Evolutionary conservation across 2,113 vertebrate species (phyloP), one percentile per base, ranked within the genome.

Genomic region (Lophius piscatorius): DNA sequence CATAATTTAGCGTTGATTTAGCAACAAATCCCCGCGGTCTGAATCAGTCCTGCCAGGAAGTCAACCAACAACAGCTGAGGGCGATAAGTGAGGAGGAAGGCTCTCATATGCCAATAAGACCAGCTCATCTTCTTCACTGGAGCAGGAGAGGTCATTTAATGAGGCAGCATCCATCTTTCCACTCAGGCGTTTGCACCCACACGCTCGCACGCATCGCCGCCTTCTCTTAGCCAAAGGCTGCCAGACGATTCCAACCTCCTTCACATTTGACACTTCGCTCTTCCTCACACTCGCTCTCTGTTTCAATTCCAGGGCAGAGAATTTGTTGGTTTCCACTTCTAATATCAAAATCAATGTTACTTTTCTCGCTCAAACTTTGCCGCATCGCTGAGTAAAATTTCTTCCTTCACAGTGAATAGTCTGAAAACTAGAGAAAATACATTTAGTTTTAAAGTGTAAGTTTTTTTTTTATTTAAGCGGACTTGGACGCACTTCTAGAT

Each of bases 121-220:
- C 2, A 24, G 21, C 44, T 69, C 39, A 58, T 62, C 26, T 22
- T 38, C 44, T 28, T 10, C 22, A 56, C 41, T 35, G 17, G 39
- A 47, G 38, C 74, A 5, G 16, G 38, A 10, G 24, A 63, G 68
- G 80, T 74, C 68, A 70, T 28, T 48, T 42, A 67, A 69, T 63
- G 73, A 72, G 42, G 5, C 12, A 17, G 52, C 55, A 65, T 54
- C 24, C 13, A 68, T 63, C 35, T 58, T 36, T 50, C 6, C 16
- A 26, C 62, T 60, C 6, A 6, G 13, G 6, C 33, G 17, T 8
- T 22, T 17, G 62, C 44, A 23, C 41, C 33, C 65, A 63, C 64
- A 23, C 35, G 11, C 41, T 40, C 39, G 46, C 45, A 28, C 35
- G 13, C 47, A 33, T 20, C 33, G 40, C 29, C 48, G 48, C 33